Evolutionary conservation across 2,113 vertebrate genomes (phyloP), one percentile per base, ranked within the genome.

Genomic region (Isichthys henryi): DNA sequence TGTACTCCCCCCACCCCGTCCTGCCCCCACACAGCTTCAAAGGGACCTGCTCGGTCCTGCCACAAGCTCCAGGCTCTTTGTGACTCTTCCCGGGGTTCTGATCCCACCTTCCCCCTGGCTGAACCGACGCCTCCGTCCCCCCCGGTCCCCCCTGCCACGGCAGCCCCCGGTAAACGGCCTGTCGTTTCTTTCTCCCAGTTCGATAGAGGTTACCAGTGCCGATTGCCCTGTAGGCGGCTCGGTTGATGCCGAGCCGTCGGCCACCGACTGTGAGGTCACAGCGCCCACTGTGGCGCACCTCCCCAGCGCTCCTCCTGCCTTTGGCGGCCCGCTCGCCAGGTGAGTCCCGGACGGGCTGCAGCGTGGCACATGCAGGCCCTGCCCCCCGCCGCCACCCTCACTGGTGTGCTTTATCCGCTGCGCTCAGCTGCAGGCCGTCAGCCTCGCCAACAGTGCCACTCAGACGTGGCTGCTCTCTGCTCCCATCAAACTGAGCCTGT

Each of bases 141-240:
- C 17, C 3, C 39, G 9, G 39, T 35, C 62, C 58, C 86, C 88
- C 88, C 87, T 91, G 88, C 62, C 88, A 86, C 52, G 88, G 89
- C 85, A 92, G 80, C 80, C 92, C 77, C 21, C 50, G 93, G 94
- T 97, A 96, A 97, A 97, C 93, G 31, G 94, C 92, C 45, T 97
- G 92, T 97, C 96, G 92, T 97, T 96, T 97, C 91, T 96, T 94
- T 96, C 94, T 94, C 95, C 96, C 95, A 98, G 98, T 97, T 96
- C 97, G 96, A 96, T 96, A 97, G 93, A 97, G 95, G 95, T 96
- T 95, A 95, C 97, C 96, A 96, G 92, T 96, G 96, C 96, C 95
- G 96, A 96, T 96, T 93, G 92, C 93, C 95, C 96, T 93, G 88
- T 96, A 97, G 95, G 96, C 95, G 97, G 94, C 94, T 95, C 96